Base-by-base conservation (phyloP, 92 coral and sea anemone genomes). In the Umimayanthus chanpuru region DNA sequence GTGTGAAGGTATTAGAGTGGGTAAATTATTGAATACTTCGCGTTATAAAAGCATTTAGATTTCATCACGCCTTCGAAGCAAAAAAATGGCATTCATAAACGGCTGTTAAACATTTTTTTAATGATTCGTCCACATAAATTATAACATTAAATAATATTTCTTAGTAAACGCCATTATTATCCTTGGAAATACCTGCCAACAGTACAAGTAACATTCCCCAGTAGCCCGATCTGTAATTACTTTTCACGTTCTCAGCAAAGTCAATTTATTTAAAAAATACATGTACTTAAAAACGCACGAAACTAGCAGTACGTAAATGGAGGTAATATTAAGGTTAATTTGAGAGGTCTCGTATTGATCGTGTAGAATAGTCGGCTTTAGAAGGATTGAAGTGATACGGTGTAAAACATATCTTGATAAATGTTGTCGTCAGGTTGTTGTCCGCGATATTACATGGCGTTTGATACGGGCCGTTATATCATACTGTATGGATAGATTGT, bases 31-130 rank as follows among this genome's bases (percentile, higher is more conserved):
- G 73, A 81, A 81, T 78, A 76, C 32, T 85, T 53, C 55, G 86
- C 44, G 86, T 79, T 88, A 80, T 36, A 72, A 67, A 89, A 88
- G 86, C 87, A 90, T 80, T 85, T 91, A 85, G 79, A 85, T 80
- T 85, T 79, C 79, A 91, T 91, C 89, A 80, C 82, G 73, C 79
- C 68, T 80, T 84, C 70, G 79, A 90, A 82, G 79, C 55, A 83
- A 79, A 79, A 73, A 88, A 74, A 28, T 75, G 77, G 39, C 86
- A 85, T 85, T 70, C n/a, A 39, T 65, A 11, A 61, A 80, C 82
- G 44, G 67, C 43, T 55, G 73, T 85, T 44, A 67, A 68, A 47
- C 64, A 61, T 15, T 75, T 65, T 32, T 39, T 50, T 72, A 68
- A 72, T 29, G 67, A 11, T 53, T 47, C 73, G 82, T 49, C 49